Evolutionary conservation across 2,888 invertebrate species (phyloP).

Genomic region (Drosophila imparisetae): DNA sequence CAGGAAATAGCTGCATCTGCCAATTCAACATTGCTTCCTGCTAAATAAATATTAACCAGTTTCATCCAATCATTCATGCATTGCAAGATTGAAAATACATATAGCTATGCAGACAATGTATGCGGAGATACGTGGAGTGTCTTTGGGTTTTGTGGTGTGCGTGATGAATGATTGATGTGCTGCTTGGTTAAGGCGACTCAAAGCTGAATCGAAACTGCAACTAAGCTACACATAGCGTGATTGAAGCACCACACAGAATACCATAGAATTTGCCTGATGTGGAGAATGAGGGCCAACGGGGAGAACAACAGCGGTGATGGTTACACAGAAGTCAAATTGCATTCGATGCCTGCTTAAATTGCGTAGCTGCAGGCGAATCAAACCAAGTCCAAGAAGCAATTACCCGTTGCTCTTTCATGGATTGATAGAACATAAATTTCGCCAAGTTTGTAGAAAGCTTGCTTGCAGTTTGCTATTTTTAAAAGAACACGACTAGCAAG

Average conservation of each 20-base stretch:
- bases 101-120: not conserved
- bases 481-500: constrained; percentile 50
- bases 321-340: constrained; percentile 83
- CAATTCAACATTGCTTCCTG: not conserved
- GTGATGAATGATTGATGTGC: constrained; percentile 79
- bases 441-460: constrained; percentile 16
- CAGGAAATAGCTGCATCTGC: not conserved
- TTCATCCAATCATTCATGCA: not conserved
- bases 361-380: constrained; percentile 59
- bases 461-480: not conserved
- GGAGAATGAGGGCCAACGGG: constrained; percentile 22
- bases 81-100: not conserved
- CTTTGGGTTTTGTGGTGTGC: constrained; percentile 49
- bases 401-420: constrained; percentile 49
- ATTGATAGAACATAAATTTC: constrained; percentile 48
- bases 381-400: constrained; percentile 62
- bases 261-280: constrained; percentile 18
- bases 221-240: constrained; percentile 79
- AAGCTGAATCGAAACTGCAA: constrained; percentile 74
- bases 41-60: not conserved
- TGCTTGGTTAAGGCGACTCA: constrained; percentile 73
- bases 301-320: constrained; percentile 61
- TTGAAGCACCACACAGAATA: constrained; percentile 69
- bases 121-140: constrained; percentile 37
- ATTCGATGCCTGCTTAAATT: constrained; percentile 63